Evolutionary conservation across 2,113 vertebrate genomes (phyloP).

Genomic region (Anguilla japonica): DNA sequence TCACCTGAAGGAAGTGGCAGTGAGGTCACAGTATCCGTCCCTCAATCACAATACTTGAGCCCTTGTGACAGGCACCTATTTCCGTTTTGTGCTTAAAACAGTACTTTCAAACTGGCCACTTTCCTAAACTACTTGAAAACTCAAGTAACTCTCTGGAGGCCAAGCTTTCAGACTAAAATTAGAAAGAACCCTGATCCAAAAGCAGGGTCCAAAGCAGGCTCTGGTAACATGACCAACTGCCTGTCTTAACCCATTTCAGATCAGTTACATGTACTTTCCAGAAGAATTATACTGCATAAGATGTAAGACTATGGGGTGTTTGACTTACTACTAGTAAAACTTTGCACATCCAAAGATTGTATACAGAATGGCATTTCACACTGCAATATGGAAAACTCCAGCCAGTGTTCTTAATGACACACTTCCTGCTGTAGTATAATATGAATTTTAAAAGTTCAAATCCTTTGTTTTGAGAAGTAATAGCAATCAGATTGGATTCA

Average conservation of each 20-base stretch:
- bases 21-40: neutral
- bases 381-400: neutral
- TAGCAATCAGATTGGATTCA: slow-evolving; percentile 22
- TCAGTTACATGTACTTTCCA: neutral
- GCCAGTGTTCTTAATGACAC: neutral
- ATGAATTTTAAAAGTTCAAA: slow-evolving; percentile 16
- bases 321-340: neutral
- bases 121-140: neutral
- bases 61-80: neutral
- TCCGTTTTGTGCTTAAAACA: neutral
- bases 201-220: neutral
- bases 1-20: neutral
- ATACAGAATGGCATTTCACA: neutral
- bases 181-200: neutral
- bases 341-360: neutral
- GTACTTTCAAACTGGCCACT: neutral
- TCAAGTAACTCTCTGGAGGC: neutral
- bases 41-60: neutral
- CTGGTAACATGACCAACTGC: slow-evolving; percentile 1
- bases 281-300: neutral
- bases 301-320: slow-evolving; percentile 5
- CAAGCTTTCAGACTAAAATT: neutral
- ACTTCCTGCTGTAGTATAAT: neutral
- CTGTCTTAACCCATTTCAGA: neutral
- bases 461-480: slow-evolving; percentile 23